A percentile compares a stretch with the other conserved stretches of the same genome.
Conservation (phyloP, 2,888 invertebrate genomes). For the Nomada hirtipes region DNA sequence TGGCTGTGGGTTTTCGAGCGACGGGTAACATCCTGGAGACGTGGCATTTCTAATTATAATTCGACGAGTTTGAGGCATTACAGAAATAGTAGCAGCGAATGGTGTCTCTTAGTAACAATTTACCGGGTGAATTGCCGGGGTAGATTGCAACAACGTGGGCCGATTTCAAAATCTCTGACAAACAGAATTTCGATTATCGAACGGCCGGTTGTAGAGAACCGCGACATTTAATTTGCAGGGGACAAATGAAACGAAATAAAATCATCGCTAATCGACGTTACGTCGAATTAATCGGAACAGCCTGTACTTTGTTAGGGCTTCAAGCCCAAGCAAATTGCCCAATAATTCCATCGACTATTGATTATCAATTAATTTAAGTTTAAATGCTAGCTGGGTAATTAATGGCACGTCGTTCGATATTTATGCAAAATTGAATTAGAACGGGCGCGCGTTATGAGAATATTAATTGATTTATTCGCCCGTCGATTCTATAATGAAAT, state of each 20-base stretch:
- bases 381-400: slow-evolving; percentile 50
- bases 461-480: slow-evolving; percentile 52
- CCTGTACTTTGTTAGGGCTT: slow-evolving; percentile 40
- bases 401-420: slow-evolving; percentile 54
- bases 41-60: slow-evolving; percentile 18
- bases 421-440: slow-evolving; percentile 60
- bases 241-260: neutral
- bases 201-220: neutral
- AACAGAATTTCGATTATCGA: neutral
- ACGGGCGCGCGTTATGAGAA: slow-evolving; percentile 44
- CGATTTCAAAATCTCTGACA: too few species aligned
- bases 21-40: slow-evolving; percentile 6
- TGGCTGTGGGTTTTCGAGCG: neutral
- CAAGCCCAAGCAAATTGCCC: slow-evolving; percentile 42
- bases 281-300: slow-evolving; percentile 39
- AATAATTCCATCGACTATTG: slow-evolving; percentile 55
- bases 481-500: slow-evolving; percentile 42
- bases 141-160: too few species aligned
- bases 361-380: slow-evolving; percentile 59
- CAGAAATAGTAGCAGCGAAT: neutral
- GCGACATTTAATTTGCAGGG: neutral
- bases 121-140: too few species aligned
- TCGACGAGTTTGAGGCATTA: neutral
- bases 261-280: slow-evolving; percentile 18
- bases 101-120: neutral